Base-by-base conservation (phyloP, 2,113 vertebrate species). In the Manacus vitellinus region DNA sequence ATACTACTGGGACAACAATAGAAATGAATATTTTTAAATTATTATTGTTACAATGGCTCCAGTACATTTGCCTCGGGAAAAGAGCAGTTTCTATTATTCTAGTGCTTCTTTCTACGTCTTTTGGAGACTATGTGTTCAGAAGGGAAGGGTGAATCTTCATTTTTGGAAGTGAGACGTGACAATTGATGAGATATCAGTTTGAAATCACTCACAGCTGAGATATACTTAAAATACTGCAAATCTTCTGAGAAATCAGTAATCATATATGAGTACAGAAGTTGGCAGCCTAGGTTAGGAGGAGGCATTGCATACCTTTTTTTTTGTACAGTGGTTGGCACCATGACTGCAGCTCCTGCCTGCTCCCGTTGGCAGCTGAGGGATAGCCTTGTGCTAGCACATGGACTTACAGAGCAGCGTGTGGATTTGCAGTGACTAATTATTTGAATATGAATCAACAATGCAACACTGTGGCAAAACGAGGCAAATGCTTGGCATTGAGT, bases 391-490 rank as follows among this genome's bases (percentile, higher is more conserved):
- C 22, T 43, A 84, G 44, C 43, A 62, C 28, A 30, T 0, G 6
- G 43, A 54, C 49, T 55, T 61, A 58, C 15, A 59, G 68, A 70
- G 35, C 68, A 61, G 33, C 0, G 0, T 61, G 70, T 74, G 66
- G 47, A 73, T 92, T 89, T 87, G 62, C 44, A 44, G 63, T 81
- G 75, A 39, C 78, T 76, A 88, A 88, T 70, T 66, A 78, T 63
- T 76, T 83, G 91, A 97, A 91, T 91, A 71, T 75, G 95, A 95
- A 78, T 74, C 95, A 96, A 95, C 94, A 94, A 95, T 95, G 85
- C 91, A 94, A 81, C 67, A 12, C 58, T 80, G 89, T 91, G 88
- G 89, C 88, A 97, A 95, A 97, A 92, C 73, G 87, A 89, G 89
- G 82, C 62, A 96, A 95, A 88, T 66, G 80, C 83, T 92, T 28